Conservation (phyloP, 2,113 vertebrate species). For the Gnathonemus echidnorhynchus region DNA sequence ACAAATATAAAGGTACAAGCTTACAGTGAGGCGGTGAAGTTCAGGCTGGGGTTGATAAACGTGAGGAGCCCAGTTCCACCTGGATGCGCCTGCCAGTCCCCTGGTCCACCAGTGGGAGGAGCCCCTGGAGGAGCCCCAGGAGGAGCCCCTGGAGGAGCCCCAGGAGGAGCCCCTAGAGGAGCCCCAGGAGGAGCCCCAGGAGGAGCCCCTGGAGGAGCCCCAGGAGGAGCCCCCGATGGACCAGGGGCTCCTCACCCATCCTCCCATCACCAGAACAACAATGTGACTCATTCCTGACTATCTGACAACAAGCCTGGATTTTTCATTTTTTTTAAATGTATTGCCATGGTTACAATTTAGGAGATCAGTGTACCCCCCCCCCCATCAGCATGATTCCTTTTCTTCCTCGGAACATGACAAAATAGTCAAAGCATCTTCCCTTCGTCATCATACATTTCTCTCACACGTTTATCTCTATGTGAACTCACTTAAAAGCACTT, state of each 20-base stretch:
- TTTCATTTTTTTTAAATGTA: neutral
- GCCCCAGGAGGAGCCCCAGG: neutral
- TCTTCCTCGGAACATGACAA: neutral
- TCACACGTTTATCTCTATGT: neutral
- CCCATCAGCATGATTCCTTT: neutral
- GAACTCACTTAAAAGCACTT: neutral
- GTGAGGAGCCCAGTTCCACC: neutral
- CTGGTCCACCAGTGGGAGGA: neutral
- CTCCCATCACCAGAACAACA: neutral
- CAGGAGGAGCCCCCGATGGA: too few relatives aligned
- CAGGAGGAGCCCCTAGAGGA: too few relatives aligned
- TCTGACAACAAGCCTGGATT: neutral
- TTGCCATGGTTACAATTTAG: neutral
- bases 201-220: too few relatives aligned
- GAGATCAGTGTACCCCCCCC: neutral
- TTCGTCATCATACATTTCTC: neutral
- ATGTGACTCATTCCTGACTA: neutral
- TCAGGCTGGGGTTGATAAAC: neutral
- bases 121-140: neutral
- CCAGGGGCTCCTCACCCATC: neutral
- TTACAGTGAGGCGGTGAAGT: neutral
- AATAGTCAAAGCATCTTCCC: neutral
- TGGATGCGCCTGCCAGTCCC: neutral
- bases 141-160: too few relatives aligned
- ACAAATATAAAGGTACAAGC: slow-evolving; percentile 15